A percentile compares a stretch with the other conserved stretches of the same genome.
phyloP scores from a whole-genome alignment of 2,113 vertebrate species.

The Salvelinus fontinalis region DNA sequence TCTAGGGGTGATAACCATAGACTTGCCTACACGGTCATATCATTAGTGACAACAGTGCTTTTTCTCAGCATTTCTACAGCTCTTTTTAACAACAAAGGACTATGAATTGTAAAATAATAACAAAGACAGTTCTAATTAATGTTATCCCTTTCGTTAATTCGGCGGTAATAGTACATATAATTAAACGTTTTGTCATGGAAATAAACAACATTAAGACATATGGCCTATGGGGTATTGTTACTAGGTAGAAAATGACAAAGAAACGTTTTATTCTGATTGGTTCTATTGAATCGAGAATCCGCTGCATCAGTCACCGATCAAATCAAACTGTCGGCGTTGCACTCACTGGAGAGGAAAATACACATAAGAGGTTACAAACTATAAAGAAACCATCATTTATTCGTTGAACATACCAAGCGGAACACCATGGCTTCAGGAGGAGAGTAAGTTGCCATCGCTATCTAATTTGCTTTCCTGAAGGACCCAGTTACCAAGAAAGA shows the following conservation, averaged over 20 bases:
- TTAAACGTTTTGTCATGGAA: too few species aligned
- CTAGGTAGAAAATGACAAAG: neutral
- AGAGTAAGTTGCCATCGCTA: conserved; percentile 51
- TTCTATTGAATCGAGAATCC: neutral
- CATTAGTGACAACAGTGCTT: too few species aligned
- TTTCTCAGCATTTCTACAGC: too few species aligned
- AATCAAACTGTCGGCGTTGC: neutral
- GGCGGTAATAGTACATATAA: too few species aligned
- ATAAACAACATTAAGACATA: too few species aligned
- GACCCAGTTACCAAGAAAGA: too few species aligned
- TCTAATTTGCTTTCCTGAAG: neutral
- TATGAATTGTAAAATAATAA: too few species aligned
- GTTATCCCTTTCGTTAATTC: too few species aligned
- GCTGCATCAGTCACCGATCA: neutral
- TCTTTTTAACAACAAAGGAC: too few species aligned
- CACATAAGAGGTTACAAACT: neutral
- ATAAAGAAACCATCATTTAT: neutral
- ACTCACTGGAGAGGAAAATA: neutral
- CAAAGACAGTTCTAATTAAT: too few species aligned
- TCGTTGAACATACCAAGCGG: conserved; percentile 14
- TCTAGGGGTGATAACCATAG: too few species aligned
- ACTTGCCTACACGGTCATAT: too few species aligned
- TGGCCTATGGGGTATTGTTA: neutral
- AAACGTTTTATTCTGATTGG: neutral
- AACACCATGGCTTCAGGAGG: conserved; percentile 62